Evolutionary conservation across 2,888 invertebrate genomes (phyloP).

Genomic region (Ferrisia virgata): DNA sequence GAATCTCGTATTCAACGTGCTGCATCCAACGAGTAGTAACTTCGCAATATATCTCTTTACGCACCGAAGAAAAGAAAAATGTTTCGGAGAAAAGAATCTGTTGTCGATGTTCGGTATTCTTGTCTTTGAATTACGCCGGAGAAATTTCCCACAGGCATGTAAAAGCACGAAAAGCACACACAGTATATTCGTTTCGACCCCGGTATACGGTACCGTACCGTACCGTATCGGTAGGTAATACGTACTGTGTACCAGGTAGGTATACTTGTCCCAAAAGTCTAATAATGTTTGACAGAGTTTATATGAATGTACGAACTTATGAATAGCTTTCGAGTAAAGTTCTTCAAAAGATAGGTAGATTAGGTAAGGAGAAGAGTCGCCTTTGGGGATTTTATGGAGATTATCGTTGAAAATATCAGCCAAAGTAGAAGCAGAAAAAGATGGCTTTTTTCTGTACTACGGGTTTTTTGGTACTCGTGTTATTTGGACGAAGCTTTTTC

Average conservation of each 20-base stretch:
- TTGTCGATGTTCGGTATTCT: background rate
- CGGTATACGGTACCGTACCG: background rate
- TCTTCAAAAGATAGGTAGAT: conserved; percentile 30
- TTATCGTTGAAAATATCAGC: conserved; percentile 17
- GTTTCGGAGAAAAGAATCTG: background rate
- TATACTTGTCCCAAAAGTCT: conserved; percentile 15
- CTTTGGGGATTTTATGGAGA: conserved; percentile 3
- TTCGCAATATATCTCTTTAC: background rate
- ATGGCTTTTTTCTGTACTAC: background rate
- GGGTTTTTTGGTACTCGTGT: background rate
- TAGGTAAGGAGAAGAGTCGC: conserved; percentile 1
- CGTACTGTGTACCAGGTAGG: no score
- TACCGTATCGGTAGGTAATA: background rate
- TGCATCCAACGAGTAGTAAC: no score
- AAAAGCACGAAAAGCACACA: background rate
- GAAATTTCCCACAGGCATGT: conserved; percentile 22
- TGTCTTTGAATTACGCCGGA: background rate
- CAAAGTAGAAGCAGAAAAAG: background rate
- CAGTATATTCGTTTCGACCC: conserved; percentile 5
- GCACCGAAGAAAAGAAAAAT: background rate
- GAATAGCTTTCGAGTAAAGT: conserved; percentile 26
- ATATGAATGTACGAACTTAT: conserved; percentile 29
- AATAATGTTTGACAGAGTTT: conserved; percentile 29
- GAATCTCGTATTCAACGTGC: no score
- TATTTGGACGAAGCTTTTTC: background rate